These are phyloP conservation scores for Portunus trituberculatus DNA, from an alignment of 1,140 invertebrate species.

Conservation along the genomic window DNA sequence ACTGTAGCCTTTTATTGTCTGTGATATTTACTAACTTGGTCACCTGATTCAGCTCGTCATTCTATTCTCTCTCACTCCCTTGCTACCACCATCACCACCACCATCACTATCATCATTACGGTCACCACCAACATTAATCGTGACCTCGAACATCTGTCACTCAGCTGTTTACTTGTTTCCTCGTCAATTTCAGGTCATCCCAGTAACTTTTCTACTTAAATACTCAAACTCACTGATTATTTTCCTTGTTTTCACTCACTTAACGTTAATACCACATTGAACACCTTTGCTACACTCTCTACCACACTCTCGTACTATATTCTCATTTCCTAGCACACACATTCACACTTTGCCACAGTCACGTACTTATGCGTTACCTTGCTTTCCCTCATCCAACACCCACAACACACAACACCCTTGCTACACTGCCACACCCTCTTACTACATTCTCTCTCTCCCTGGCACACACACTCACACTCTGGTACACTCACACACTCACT, in stretches of 20 bases:
- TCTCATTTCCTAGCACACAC: conserved; percentile 15
- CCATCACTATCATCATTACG: too few relatives aligned
- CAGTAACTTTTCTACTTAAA: background rate
- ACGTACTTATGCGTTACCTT: conserved; percentile 76
- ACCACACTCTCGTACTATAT: too few relatives aligned
- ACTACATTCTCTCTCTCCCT: background rate
- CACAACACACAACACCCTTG: background rate
- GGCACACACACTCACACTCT: background rate
- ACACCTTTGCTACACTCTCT: background rate
- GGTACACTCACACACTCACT: too few relatives aligned
- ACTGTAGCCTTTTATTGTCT: too few relatives aligned
- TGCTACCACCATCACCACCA: background rate
- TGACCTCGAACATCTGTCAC: too few relatives aligned
- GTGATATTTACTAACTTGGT: too few relatives aligned
- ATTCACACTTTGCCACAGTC: background rate
- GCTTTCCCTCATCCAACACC: background rate
- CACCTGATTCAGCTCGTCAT: background rate
- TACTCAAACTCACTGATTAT: background rate
- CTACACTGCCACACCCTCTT: background rate
- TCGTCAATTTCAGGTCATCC: background rate
- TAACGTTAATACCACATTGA: background rate
- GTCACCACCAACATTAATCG: too few relatives aligned
- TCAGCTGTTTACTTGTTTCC: background rate
- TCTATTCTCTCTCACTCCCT: background rate
- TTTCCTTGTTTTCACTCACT: background rate